Evolutionary conservation across 2,888 invertebrate genomes (phyloP), one percentile per base, ranked within the genome.

Genomic region (Apamea epomidion): DNA sequence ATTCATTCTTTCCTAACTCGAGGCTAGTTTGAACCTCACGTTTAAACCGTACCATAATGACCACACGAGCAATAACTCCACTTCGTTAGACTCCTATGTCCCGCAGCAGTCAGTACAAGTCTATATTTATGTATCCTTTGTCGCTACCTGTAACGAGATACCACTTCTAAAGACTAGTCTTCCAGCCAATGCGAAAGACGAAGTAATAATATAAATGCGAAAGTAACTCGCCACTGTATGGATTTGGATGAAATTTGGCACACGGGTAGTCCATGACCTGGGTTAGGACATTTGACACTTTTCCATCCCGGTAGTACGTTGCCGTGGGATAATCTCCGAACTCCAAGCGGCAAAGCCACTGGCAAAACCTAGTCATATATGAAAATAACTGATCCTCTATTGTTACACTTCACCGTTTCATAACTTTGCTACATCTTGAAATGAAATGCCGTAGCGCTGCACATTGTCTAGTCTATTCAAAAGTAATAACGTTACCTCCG

Each of bases 101-200:
- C 67, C 48, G 32, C 37, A 74, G 51, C 2, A 74, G 45, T 62
- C 54, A 25, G 42, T 21, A 62, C 82, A 29, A 21, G 25, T 42
- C 21, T 70, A 29, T 83, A 76, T 83, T 81, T 83, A 81, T 81
- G 69, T 70, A 69, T 83, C 83, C 76, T 76, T 83, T 70, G 48
- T 83, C 14, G 45, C 37, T 54, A 21, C 42, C 25, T 14, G 32
- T 65, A 76, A 70, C 69, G 37, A 82, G 54, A 37, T 62, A 42
- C 54, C 21, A 48, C 16, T 48, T 68, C 29, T 29, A 45, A 45
- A 51, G 68, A 68, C 68, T 68, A 29, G 48, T 51, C 48, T 60
- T 25, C 18, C 5, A 51, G 18, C 12, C 1, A 25, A 2, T 60
- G 37, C 37, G 21, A 7, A 32, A 67, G 60, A 58, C n/a, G 18